These are phyloP conservation scores for Balaeniceps rex DNA, from an alignment of 2,113 vertebrate species.

Conservation along the genomic window DNA sequence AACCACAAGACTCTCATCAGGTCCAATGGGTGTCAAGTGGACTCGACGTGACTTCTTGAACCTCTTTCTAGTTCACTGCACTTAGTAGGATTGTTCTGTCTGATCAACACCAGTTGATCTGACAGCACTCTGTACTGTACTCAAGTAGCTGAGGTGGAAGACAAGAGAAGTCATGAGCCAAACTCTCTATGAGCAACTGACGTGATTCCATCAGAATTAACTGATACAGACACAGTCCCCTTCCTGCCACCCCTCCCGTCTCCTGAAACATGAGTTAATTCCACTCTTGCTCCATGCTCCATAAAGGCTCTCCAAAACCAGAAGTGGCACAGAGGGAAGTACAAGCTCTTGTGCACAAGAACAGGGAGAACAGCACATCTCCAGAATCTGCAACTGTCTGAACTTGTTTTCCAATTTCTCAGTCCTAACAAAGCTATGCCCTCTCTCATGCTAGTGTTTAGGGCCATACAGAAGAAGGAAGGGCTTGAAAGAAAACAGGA, in stretches of 20 bases:
- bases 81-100: neutral
- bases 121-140: neutral
- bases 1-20: neutral
- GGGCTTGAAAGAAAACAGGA: neutral
- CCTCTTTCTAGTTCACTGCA: neutral
- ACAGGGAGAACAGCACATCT: neutral
- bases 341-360: neutral
- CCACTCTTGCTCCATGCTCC: neutral
- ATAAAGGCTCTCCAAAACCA: neutral
- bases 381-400: neutral
- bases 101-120: neutral
- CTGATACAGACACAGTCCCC: neutral
- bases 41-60: neutral
- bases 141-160: neutral
- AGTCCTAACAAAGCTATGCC: neutral
- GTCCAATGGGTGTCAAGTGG: neutral
- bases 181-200: neutral
- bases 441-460: neutral
- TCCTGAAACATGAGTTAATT: neutral
- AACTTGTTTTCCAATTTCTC: neutral
- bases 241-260: neutral
- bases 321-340: neutral
- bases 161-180: neutral
- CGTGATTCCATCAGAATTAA: neutral
- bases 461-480: neutral